Base-by-base conservation (phyloP, 2,888 invertebrate genomes). In the Microctonus hyperodae region DNA sequence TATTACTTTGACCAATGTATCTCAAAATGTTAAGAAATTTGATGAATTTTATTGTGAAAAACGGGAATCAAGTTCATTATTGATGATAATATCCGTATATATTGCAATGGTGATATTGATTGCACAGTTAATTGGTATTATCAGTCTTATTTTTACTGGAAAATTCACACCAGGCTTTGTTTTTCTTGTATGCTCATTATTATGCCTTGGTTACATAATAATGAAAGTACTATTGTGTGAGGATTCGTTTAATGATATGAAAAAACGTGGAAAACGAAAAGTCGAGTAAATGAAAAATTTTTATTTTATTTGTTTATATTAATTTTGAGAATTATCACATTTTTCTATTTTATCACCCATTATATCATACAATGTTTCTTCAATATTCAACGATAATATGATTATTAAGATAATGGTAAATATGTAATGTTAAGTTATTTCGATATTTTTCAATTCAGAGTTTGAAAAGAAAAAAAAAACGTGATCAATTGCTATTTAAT, bases 101-200 rank as follows among this genome's bases (percentile, higher is more conserved):
- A 69, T 82, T 9, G 78, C 79, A 2, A 79, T 79, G 2, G 6
- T 83, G 28, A 56, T 83, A 1, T 68, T 83, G 6, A 63, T 70
- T 25, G 74, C 78, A 57, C 80, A 84, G 63, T 63, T 81, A 28
- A 40, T 79, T 37, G 76, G 74, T 1, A 69, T 83, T 10, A 74
- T 75, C 63, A 75, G 75, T 56, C 65, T 82, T 20, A 75, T 82
- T 69, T 68, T 77, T 2, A 65, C 78, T 13, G 79, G 79, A 50
- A 82, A 79, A 63, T 80, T 80, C 68, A 79, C 81, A 0, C 83
- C 83, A 0, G 83, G 83, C 20, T 84, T 82, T 59, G 68, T 83
- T 23, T 84, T 84, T 65, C 77, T 84, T 1, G 70, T 80, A 3
- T 65, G 72, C 3, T 76, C 83, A 0, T 66, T 83, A 3, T n/a